These are phyloP conservation scores for Urechis unicinctus DNA, from an alignment of 2,888 invertebrate species.

Conservation along the genomic window DNA sequence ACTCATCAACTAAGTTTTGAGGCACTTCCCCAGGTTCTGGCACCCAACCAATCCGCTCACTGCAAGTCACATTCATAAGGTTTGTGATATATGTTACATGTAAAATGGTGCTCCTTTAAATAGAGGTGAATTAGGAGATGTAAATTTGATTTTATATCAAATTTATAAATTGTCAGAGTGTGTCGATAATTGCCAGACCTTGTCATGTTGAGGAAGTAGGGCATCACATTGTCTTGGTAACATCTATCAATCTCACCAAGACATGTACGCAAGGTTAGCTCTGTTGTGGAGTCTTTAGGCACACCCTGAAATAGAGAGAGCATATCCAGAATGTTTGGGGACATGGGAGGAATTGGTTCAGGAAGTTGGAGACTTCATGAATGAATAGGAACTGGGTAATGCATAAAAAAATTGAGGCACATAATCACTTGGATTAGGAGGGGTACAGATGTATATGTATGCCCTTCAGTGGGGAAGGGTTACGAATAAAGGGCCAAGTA, in stretches of 20 bases:
- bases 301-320: constrained; percentile 2
- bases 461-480: too few species aligned
- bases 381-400: too few species aligned
- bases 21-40: constrained; percentile 16
- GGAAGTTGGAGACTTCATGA: too few species aligned
- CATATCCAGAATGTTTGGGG: too few species aligned
- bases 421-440: too few species aligned
- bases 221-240: constrained; percentile 25
- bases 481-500: not conserved
- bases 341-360: too few species aligned
- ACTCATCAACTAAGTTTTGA: constrained; percentile 16
- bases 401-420: too few species aligned
- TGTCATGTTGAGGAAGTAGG: constrained; percentile 24
- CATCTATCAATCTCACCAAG: constrained; percentile 31
- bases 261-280: constrained; percentile 25
- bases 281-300: constrained; percentile 6
- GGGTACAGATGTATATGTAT: too few species aligned
- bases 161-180: not conserved
- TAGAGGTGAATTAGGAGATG: too few species aligned
- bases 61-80: constrained; percentile 16
- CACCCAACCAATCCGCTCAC: constrained; percentile 24
- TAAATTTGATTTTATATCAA: too few species aligned
- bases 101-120: too few species aligned
- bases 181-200: constrained; percentile 5
- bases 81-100: too few species aligned